phyloP scores from a whole-genome alignment of 2,113 vertebrate genomes.

The Rhabdomys dilectus region DNA sequence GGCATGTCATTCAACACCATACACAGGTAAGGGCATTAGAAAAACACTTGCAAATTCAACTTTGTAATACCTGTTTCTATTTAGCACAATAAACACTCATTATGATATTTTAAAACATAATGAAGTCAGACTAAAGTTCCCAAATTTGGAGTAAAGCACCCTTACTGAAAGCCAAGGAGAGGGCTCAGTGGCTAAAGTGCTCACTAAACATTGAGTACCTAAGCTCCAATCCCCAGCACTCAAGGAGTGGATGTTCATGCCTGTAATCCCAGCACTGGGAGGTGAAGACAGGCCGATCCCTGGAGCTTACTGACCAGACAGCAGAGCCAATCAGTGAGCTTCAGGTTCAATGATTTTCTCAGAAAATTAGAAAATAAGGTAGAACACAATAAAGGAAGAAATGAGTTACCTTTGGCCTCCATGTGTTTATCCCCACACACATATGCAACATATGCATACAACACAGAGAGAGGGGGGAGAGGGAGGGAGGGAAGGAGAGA shows the following conservation, averaged over 20 bases:
- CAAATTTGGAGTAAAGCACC: not conserved
- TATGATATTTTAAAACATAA: not conserved
- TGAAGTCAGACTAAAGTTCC: slow-evolving; percentile 7
- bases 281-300: not conserved
- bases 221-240: not conserved
- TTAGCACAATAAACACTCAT: not conserved
- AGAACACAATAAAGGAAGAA: not conserved
- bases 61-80: not conserved
- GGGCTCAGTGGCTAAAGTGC: not conserved
- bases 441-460: not conserved
- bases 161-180: not conserved
- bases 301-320: not conserved
- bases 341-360: not conserved
- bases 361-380: not conserved
- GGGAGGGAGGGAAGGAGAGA: no score
- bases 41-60: slow-evolving; percentile 18
- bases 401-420: not conserved
- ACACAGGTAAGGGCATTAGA: not conserved
- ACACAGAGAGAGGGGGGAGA: not conserved
- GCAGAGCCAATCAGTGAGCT: not conserved
- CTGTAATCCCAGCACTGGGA: not conserved
- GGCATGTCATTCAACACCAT: not conserved
- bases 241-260: not conserved
- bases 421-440: not conserved
- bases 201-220: not conserved